These are phyloP conservation scores for Drosophila mimica DNA, from an alignment of 2,888 invertebrate genomes.

Conservation along the genomic window DNA sequence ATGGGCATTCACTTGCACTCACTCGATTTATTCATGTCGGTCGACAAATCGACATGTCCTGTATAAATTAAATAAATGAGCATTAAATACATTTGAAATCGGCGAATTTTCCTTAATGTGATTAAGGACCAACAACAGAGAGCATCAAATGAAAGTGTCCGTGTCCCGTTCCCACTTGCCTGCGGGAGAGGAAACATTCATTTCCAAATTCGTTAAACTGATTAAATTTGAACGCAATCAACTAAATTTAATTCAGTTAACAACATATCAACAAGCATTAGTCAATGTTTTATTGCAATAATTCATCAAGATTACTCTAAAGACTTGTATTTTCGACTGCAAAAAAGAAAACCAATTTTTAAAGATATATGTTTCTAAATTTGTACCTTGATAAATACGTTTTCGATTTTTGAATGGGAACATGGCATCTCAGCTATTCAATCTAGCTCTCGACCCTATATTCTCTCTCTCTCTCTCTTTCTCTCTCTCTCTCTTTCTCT, in stretches of 20 bases:
- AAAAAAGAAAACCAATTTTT: background rate
- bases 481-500: background rate
- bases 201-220: background rate
- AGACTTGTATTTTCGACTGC: background rate
- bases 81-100: slow-evolving; percentile 15
- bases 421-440: background rate
- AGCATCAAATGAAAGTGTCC: slow-evolving; percentile 9
- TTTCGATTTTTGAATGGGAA: background rate
- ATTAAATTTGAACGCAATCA: background rate
- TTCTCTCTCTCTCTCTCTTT: background rate
- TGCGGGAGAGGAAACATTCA: background rate
- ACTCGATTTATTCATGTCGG: background rate
- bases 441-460: no score
- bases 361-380: background rate
- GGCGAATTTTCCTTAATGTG: slow-evolving; percentile 20
- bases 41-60: background rate
- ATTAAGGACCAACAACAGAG: slow-evolving; percentile 16
- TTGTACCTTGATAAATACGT: background rate
- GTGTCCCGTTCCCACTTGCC: background rate
- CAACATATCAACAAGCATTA: background rate
- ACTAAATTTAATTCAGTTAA: background rate
- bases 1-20: background rate
- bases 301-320: background rate
- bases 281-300: background rate
- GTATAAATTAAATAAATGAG: slow-evolving; percentile 18